Percentiles rank a stretch among this genome's conserved stretches.
Conservation (phyloP, 2,888 invertebrate species). For the Agrochola circellaris region DNA sequence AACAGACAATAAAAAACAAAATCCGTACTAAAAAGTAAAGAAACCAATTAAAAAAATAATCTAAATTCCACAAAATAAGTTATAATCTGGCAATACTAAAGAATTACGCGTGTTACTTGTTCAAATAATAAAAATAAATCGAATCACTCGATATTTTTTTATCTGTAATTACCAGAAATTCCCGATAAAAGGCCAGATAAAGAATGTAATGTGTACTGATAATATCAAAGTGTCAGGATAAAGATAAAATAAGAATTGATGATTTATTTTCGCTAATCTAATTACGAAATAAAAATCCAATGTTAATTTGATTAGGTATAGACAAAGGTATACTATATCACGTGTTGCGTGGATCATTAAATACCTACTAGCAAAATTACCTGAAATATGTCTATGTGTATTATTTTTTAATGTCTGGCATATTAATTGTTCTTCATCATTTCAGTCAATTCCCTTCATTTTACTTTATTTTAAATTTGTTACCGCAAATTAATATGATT, state of each 20-base stretch:
- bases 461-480: too few relatives aligned
- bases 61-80: conserved; percentile 68
- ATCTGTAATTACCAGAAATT: conserved; percentile 68
- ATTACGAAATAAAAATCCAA: conserved; percentile 69
- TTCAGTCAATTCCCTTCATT: too few relatives aligned
- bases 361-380: conserved; percentile 11
- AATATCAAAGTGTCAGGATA: conserved; percentile 67
- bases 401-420: background rate
- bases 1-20: conserved; percentile 28
- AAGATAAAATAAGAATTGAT: conserved; percentile 74
- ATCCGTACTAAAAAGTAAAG: conserved; percentile 22
- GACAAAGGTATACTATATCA: conserved; percentile 32
- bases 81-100: conserved; percentile 72
- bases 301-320: conserved; percentile 61
- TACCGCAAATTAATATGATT: too few relatives aligned
- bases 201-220: conserved; percentile 56
- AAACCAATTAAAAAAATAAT: conserved; percentile 54
- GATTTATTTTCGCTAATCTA: conserved; percentile 70
- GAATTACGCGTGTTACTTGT: conserved; percentile 72
- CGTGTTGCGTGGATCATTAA: conserved; percentile 17
- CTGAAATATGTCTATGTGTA: background rate
- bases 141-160: conserved; percentile 61
- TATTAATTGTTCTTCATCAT: background rate
- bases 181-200: conserved; percentile 55
- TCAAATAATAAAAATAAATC: conserved; percentile 66